Conservation (phyloP, 92 coral and sea anemone genomes). For the Porites evermanni region DNA sequence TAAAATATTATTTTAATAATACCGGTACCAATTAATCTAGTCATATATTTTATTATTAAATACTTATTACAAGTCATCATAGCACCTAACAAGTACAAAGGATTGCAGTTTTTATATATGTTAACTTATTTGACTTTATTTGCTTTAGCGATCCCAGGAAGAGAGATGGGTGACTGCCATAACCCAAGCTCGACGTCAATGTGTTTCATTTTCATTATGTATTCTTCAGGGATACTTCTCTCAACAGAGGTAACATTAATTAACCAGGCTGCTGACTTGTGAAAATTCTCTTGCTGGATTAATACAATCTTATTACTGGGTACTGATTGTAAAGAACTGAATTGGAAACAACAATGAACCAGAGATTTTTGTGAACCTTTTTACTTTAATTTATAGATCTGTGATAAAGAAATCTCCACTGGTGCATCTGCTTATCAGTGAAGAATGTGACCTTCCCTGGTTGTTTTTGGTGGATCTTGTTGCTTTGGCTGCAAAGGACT, state of each 20-base stretch:
- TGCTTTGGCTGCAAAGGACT: constrained; percentile 62
- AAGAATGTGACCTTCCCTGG: constrained; percentile 75
- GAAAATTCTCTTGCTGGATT: too few relatives aligned
- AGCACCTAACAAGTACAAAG: too few relatives aligned
- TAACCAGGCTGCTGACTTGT: background rate
- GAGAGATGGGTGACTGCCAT: constrained; percentile 64
- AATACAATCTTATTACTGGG: too few relatives aligned
- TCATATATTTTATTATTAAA: too few relatives aligned
- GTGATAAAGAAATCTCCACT: constrained; percentile 65
- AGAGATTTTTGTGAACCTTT: background rate
- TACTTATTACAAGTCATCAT: too few relatives aligned
- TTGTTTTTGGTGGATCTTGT: constrained; percentile 85
- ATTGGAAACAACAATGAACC: background rate
- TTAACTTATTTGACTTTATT: background rate
- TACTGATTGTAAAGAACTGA: too few relatives aligned
- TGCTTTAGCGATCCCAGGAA: constrained; percentile 68
- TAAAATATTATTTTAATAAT: too few relatives aligned
- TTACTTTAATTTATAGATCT: constrained; percentile 13
- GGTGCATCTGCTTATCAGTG: constrained; percentile 70
- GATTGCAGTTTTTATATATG: background rate
- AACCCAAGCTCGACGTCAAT: constrained; percentile 64
- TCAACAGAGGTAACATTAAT: constrained; percentile 31
- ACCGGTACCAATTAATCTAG: too few relatives aligned
- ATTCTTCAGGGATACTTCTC: constrained; percentile 72
- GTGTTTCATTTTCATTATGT: constrained; percentile 67